These are phyloP conservation scores for Polia nebulosa DNA, from an alignment of 2,888 invertebrate species.

Conservation along the genomic window DNA sequence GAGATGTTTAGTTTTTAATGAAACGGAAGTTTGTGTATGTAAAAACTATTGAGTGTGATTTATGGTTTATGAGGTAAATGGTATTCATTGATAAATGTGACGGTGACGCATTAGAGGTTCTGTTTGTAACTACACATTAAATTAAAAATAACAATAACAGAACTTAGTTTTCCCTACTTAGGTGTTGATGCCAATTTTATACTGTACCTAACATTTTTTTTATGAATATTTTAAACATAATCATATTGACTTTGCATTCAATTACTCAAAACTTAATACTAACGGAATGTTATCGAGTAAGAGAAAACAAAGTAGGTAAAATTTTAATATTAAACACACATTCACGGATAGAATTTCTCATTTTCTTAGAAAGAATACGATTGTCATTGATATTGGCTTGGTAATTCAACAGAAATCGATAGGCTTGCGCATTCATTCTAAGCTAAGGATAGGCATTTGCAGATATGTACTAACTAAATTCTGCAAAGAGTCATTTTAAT, in stretches of 20 bases:
- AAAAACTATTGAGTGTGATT: conserved; percentile 4
- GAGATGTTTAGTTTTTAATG: neutral
- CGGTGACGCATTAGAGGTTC: conserved; percentile 10
- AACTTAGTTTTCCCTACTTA: neutral
- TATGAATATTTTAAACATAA: neutral
- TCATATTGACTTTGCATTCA: neutral
- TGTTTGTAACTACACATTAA: neutral
- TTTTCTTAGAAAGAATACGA: conserved; percentile 38
- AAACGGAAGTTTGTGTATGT: conserved; percentile 11
- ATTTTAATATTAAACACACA: neutral
- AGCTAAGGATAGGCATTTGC: conserved; percentile 2
- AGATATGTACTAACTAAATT: conserved; percentile 25
- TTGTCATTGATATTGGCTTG: conserved; percentile 1
- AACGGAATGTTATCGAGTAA: neutral
- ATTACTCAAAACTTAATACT: neutral
- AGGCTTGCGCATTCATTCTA: conserved; percentile 19
- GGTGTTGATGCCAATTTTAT: neutral
- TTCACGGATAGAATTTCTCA: conserved; percentile 17
- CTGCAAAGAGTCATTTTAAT: conserved; percentile 21
- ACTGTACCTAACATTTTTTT: neutral
- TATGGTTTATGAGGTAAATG: conserved; percentile 32
- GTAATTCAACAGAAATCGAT: conserved; percentile 30
- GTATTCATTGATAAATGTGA: conserved; percentile 19
- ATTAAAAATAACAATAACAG: conserved; percentile 4
- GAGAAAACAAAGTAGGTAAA: neutral